Percentiles rank a stretch among this genome's conserved stretches.
Conservation (phyloP, 2,113 vertebrate genomes). For the Drymodes brunneopygia region DNA sequence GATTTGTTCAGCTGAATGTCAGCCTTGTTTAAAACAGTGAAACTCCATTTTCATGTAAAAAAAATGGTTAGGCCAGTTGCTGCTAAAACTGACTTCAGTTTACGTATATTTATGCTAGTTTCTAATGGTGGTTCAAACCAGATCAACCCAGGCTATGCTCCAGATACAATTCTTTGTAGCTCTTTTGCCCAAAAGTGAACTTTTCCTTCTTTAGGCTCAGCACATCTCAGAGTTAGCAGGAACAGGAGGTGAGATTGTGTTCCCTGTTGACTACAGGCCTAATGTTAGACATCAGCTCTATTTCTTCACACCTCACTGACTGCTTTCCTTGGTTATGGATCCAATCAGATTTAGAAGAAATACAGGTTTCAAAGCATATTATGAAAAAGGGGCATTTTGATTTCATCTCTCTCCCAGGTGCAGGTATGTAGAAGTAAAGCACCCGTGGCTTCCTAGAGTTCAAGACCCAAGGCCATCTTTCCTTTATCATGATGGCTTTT, state of each 20-base stretch:
- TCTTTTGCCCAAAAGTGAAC: accelerated
- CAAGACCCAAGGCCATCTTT: neutral
- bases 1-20: neutral
- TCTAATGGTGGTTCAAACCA: neutral
- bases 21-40: neutral
- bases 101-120: neutral
- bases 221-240: neutral
- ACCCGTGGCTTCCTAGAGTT: accelerated
- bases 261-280: neutral
- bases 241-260: neutral
- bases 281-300: neutral
- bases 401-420: neutral
- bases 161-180: neutral
- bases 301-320: neutral
- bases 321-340: neutral
- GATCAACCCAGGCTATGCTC: neutral
- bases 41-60: neutral
- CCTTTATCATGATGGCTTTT: neutral
- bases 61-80: neutral
- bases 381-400: neutral
- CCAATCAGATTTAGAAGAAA: neutral
- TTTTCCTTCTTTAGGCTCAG: neutral
- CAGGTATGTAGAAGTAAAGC: neutral
- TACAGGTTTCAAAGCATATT: neutral
- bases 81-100: neutral